Percentiles rank a stretch among this genome's conserved stretches.
phyloP scores from a whole-genome alignment of 1,140 invertebrate species.

The Papilio polyxenes region DNA sequence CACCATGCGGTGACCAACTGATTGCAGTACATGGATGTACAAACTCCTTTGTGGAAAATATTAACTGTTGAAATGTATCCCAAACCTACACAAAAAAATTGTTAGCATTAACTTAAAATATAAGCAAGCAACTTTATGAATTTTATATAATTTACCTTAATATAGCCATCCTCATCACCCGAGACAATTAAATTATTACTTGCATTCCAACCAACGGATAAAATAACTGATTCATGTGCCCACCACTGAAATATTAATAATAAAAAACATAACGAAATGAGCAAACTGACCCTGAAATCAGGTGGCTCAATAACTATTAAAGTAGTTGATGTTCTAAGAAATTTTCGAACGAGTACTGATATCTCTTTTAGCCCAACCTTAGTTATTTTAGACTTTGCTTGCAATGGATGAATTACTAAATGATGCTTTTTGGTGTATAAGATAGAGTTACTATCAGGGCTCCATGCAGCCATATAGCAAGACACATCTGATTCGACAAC shows the following conservation, averaged over 20 bases:
- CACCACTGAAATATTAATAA: conserved; percentile 88
- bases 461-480: conserved; percentile 93
- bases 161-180: conserved; percentile 97
- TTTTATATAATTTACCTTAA: conserved; percentile 83
- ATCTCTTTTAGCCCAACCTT: conserved; percentile 76
- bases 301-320: not conserved
- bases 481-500: conserved; percentile 90
- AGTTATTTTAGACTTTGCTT: conserved; percentile 92
- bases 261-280: not conserved
- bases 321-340: not conserved
- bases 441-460: conserved; percentile 91
- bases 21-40: conserved; percentile 96
- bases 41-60: conserved; percentile 91
- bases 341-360: no score
- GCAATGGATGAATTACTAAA: conserved; percentile 94
- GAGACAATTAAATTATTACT: conserved; percentile 94
- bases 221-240: conserved; percentile 95
- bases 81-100: conserved; percentile 80
- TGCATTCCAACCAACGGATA: conserved; percentile 94
- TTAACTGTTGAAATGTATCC: conserved; percentile 93
- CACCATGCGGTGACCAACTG: conserved; percentile 94
- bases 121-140: not conserved
- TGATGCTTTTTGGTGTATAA: conserved; percentile 91
- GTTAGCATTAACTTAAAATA: conserved; percentile 12
- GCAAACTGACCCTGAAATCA: not conserved